Evolutionary conservation across 2,113 vertebrate genomes (phyloP).

Genomic region (Nycticorax nycticorax): DNA sequence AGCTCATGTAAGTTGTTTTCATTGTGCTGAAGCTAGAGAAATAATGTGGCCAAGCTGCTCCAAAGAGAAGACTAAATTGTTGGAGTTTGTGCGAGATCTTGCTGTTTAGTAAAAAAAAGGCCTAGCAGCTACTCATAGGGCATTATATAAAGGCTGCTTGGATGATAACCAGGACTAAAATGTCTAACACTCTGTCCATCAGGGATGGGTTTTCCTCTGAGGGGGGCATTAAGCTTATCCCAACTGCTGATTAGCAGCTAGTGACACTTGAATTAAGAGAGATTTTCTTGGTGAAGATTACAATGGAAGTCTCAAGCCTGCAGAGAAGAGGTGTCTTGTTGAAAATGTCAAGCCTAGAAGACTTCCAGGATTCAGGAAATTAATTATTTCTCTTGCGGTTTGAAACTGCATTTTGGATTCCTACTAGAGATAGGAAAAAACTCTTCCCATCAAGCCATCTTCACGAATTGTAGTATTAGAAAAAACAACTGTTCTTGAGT

Average conservation of each 20-base stretch:
- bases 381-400: neutral
- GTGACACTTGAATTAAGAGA: slow-evolving; percentile 12
- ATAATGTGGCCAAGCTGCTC: neutral
- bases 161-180: neutral
- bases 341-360: slow-evolving; percentile 40
- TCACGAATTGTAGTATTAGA: neutral
- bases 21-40: neutral
- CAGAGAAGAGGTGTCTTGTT: neutral
- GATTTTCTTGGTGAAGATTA: slow-evolving; percentile 14
- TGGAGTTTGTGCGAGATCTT: neutral
- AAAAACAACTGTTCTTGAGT: neutral
- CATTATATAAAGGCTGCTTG: neutral
- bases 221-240: neutral
- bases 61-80: neutral
- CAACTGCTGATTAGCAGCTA: neutral
- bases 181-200: neutral
- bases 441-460: neutral
- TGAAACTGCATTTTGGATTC: slow-evolving; percentile 9
- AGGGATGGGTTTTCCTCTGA: neutral
- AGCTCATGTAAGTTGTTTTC: slow-evolving; percentile 18
- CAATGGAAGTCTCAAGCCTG: neutral
- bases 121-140: neutral
- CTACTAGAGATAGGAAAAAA: neutral
- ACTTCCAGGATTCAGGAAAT: slow-evolving; percentile 17
- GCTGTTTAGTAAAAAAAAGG: neutral